Base-by-base conservation (phyloP, 1,140 invertebrate genomes). In the Zaprionus nigranus region DNA sequence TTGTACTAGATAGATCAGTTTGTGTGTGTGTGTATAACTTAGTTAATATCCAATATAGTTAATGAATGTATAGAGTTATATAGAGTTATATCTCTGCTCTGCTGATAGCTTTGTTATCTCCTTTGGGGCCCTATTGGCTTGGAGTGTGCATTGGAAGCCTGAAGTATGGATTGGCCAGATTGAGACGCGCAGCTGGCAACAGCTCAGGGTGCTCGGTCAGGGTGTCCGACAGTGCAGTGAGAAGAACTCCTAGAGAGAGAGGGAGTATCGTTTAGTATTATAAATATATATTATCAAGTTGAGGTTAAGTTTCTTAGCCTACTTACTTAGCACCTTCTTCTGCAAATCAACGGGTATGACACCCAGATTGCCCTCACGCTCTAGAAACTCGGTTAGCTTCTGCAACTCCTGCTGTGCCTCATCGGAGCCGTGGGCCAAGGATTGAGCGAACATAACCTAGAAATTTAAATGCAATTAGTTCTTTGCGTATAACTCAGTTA, bases 271-370 rank as follows among this genome's bases (percentile, higher is more conserved):
- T 7, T 30, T 0, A 30, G 1, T 26, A 28, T 54, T n/a, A 2
- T 0, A 11, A 11, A 11, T 11, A 0, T 30, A 34, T 34, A 30
- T 34, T 34, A 11, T 34, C 7, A 13, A 38, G 36, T 38, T 13
- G 5, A 22, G 20, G 1, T 22, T 22, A 22, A 17, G 0, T 46
- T 46, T 46, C n/a, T 17, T 1, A 6, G 0, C n/a, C 40, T 3
- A 86, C 90, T 92, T 92, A 96, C 96, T 95, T 60, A 96, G 93
- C 15, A 96, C 95, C 94, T 96, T 96, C 93, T 96, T 96, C 91
- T 96, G 95, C 67, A 96, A 93, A 62, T 94, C 94, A 65, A 95
- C 92, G 2, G 96, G 95, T 54, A 96, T 96, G 54, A 95, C 94
- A 43, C 95, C 96, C 64, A 95, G 93, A 75, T 95, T 95, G 2